phyloP scores from a whole-genome alignment of 2,888 invertebrate genomes.

The Troides helena region DNA sequence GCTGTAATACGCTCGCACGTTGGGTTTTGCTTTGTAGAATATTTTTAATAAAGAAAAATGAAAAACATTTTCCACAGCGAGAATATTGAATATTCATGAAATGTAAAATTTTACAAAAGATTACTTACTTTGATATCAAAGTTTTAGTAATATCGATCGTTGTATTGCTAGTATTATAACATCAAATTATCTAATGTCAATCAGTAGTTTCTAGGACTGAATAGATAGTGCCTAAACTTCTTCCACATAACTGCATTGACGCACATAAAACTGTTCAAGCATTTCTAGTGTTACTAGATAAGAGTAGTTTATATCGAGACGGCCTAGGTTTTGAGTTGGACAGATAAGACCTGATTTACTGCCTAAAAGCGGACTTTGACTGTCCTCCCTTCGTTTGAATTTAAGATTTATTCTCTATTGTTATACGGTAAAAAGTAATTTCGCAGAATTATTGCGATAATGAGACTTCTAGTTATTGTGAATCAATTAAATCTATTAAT shows the following conservation, averaged over 20 bases:
- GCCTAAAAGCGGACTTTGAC: conserved; percentile 47
- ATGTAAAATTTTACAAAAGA: no score
- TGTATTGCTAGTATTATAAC: not conserved
- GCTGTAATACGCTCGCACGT: no score
- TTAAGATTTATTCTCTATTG: conserved; percentile 27
- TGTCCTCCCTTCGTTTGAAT: conserved; percentile 16
- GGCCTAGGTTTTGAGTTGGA: conserved; percentile 35
- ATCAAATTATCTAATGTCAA: not conserved
- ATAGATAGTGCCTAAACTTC: not conserved
- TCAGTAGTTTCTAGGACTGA: not conserved
- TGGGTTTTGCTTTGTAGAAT: no score
- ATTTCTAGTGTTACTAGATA: conserved; percentile 35
- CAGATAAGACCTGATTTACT: conserved; percentile 46
- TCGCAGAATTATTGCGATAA: conserved; percentile 3
- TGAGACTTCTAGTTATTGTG: not conserved
- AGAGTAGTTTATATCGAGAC: conserved; percentile 34
- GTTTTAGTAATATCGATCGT: not conserved
- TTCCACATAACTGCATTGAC: conserved; percentile 1
- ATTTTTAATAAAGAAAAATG: no score
- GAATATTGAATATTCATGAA: no score
- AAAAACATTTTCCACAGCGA: no score
- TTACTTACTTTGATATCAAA: no score
- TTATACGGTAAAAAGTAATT: conserved; percentile 10
- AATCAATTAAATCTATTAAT: conserved; percentile 5
- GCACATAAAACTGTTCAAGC: conserved; percentile 31